A percentile compares a stretch with the other conserved stretches of the same genome.
Conservation (phyloP, 1,140 invertebrate genomes). For the Araneus ventricosus region DNA sequence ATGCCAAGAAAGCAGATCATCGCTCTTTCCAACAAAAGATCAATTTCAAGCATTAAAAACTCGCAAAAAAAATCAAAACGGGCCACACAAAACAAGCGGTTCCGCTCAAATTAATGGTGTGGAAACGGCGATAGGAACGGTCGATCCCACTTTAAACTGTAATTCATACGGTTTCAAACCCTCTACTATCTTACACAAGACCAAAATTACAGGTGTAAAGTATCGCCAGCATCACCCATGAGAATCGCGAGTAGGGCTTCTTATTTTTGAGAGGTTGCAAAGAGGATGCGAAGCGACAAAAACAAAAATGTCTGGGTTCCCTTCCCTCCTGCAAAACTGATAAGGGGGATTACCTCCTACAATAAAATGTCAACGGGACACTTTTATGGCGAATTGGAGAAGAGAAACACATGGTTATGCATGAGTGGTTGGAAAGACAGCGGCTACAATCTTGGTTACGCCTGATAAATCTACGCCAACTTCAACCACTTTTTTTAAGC, state of each 20-base stretch:
- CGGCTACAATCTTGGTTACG: constrained; percentile 29
- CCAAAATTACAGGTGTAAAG: constrained; percentile 25
- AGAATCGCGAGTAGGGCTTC: constrained; percentile 9
- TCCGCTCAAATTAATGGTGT: background rate
- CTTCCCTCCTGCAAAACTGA: background rate
- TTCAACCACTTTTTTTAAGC: background rate
- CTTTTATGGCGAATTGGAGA: constrained; percentile 48
- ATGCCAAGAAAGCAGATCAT: background rate
- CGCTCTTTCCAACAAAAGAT: background rate
- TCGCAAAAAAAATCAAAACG: background rate
- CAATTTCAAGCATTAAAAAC: background rate
- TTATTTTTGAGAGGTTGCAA: background rate
- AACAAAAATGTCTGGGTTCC: constrained; percentile 38
- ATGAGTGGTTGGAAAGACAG: background rate
- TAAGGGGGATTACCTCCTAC: constrained; percentile 57
- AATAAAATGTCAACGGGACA: constrained; percentile 61
- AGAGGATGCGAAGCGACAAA: constrained; percentile 18
- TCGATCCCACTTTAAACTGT: background rate
- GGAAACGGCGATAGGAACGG: background rate
- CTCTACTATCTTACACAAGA: background rate
- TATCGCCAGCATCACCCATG: background rate
- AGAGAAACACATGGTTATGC: constrained; percentile 24
- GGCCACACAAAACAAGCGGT: background rate
- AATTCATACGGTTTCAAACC: constrained; percentile 47
- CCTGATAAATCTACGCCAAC: constrained; percentile 8